A percentile compares a stretch with the other conserved stretches of the same genome.
Conservation (phyloP, 2,797 vertebrate species). For the Liasis olivaceus region DNA sequence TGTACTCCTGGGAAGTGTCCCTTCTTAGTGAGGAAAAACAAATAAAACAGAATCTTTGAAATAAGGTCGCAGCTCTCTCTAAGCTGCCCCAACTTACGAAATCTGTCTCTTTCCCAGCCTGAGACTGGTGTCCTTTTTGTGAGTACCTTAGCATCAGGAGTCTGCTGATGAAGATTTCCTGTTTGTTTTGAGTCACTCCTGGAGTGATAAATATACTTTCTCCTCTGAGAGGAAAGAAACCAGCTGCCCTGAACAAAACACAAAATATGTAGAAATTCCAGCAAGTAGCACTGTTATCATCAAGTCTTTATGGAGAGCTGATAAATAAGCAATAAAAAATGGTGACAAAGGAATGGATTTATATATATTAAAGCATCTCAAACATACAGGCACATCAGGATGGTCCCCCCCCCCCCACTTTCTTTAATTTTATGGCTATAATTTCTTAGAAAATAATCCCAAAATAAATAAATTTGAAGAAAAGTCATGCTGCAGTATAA, state of each 20-base stretch:
- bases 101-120: constrained; percentile 76
- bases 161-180: constrained; percentile 89
- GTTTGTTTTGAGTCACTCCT: constrained; percentile 89
- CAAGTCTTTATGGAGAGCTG: constrained; percentile 68
- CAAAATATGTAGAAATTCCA: constrained; percentile 79
- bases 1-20: constrained; percentile 11
- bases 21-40: background rate
- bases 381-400: background rate
- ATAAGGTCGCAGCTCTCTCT: constrained; percentile 63
- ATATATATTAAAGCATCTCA: constrained; percentile 55
- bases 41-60: constrained; percentile 34
- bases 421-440: constrained; percentile 60
- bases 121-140: constrained; percentile 83
- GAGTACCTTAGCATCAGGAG: constrained; percentile 90
- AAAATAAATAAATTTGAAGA: constrained; percentile 65
- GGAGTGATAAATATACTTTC: constrained; percentile 88
- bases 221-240: constrained; percentile 80
- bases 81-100: constrained; percentile 62
- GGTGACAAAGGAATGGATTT: constrained; percentile 58
- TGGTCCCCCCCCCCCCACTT: constrained; percentile 30
- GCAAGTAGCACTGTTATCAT: constrained; percentile 74
- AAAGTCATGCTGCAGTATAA: constrained; percentile 58
- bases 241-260: constrained; percentile 78
- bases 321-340: constrained; percentile 64
- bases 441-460: constrained; percentile 59